Percentiles rank a stretch among this genome's conserved stretches.
These are phyloP conservation scores for Chloebia gouldiae DNA, from an alignment of 2,113 vertebrate species.

Conservation along the genomic window DNA sequence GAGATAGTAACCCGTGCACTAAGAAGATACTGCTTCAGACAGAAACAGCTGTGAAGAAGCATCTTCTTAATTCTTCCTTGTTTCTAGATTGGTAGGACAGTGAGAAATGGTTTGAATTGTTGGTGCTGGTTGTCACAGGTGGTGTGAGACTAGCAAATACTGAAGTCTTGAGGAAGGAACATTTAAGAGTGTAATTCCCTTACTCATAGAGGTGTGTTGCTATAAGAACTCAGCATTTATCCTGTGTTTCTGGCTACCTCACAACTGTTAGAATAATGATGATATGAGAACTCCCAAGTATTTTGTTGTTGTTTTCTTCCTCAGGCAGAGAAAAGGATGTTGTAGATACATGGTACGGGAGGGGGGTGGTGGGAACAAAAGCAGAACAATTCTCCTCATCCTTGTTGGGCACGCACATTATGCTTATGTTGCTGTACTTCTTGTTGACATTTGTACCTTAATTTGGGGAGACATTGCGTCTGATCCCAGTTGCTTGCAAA, in stretches of 20 bases:
- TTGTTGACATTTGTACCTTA: slow-evolving; percentile 6
- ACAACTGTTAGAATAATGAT: background rate
- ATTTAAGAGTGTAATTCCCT: slow-evolving; percentile 7
- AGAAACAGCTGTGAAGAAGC: background rate
- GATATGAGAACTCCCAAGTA: background rate
- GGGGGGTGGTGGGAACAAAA: background rate
- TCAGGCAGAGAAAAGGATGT: background rate
- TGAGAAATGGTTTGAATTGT: background rate
- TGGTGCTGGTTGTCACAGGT: slow-evolving; percentile 16
- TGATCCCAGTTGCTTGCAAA: background rate
- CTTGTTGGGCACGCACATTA: background rate
- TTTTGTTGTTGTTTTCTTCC: slow-evolving; percentile 30
- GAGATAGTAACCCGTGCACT: background rate
- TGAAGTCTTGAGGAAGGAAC: background rate
- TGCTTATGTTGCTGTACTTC: background rate
- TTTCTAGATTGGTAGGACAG: background rate
- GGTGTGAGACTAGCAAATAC: background rate
- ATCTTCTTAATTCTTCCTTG: background rate
- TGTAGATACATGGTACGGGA: background rate
- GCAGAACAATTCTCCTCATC: background rate
- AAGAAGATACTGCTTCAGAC: background rate
- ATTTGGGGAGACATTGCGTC: background rate
- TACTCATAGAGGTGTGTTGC: slow-evolving; percentile 51
- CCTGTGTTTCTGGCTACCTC: slow-evolving; percentile 5
- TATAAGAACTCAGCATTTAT: slow-evolving; percentile 43